phyloP scores from a whole-genome alignment of 2,888 invertebrate genomes.

The Sesia apiformis region DNA sequence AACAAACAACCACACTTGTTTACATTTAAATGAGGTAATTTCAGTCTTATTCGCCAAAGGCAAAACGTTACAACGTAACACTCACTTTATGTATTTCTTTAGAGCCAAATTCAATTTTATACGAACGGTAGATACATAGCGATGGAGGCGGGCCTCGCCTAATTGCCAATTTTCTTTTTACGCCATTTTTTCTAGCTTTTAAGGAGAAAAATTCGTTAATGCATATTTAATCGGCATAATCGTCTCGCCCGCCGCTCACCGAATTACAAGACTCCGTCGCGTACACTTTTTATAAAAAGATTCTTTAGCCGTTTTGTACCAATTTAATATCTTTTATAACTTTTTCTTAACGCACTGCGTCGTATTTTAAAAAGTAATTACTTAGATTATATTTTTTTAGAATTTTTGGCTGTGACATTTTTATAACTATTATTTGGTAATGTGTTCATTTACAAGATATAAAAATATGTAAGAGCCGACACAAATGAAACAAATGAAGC shows the following conservation, averaged over 20 bases:
- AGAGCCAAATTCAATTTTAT: constrained; percentile 60
- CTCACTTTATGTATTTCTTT: constrained; percentile 62
- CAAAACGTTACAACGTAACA: constrained; percentile 31
- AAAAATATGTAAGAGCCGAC: too few relatives aligned
- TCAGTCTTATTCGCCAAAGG: constrained; percentile 25
- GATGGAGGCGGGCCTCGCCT: constrained; percentile 30
- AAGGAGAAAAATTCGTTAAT: constrained; percentile 73
- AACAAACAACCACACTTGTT: not conserved
- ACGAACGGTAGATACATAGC: constrained; percentile 32
- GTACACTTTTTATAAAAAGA: not conserved
- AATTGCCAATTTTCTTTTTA: constrained; percentile 73
- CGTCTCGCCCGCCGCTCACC: constrained; percentile 41
- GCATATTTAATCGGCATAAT: constrained; percentile 72
- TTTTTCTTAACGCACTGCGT: not conserved
- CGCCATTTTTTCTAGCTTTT: constrained; percentile 70
- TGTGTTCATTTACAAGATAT: too few relatives aligned
- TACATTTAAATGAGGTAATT: constrained; percentile 35
- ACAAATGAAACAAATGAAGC: too few relatives aligned
- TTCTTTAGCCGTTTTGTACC: not conserved
- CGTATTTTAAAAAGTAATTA: not conserved
- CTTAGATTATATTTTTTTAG: too few relatives aligned
- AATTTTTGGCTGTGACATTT: too few relatives aligned
- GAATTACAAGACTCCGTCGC: not conserved
- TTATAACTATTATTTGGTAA: too few relatives aligned
- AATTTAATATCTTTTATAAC: not conserved